Evolutionary conservation across 2,797 vertebrate species (phyloP).

Genomic region (Arnoldichthys spilopterus): DNA sequence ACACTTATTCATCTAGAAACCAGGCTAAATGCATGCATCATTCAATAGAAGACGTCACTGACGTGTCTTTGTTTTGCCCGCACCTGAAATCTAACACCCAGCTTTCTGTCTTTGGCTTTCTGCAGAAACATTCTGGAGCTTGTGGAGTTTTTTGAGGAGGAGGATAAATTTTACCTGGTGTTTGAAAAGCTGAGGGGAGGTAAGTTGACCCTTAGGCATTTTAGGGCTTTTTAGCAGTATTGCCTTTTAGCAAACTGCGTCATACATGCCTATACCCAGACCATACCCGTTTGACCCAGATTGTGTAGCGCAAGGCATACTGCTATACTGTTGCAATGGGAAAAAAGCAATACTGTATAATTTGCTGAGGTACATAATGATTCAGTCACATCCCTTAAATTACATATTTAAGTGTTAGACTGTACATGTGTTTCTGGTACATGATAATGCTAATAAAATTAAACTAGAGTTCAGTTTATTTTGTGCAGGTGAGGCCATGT

Average conservation of each 20-base stretch:
- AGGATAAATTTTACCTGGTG: slow-evolving; percentile 97
- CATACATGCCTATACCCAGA: not conserved
- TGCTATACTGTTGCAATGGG: too few species aligned
- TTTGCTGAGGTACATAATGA: too few species aligned
- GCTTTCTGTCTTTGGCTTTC: not conserved
- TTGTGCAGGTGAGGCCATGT: too few species aligned
- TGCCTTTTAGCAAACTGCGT: not conserved
- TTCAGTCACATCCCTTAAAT: too few species aligned
- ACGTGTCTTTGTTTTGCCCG: not conserved
- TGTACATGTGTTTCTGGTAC: too few species aligned
- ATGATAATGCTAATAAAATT: too few species aligned
- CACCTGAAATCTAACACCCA: not conserved
- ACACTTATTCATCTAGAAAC: not conserved
- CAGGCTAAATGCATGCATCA: not conserved
- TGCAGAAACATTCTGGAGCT: slow-evolving; percentile 93
- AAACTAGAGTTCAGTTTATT: too few species aligned
- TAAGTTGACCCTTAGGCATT: slow-evolving; percentile 58
- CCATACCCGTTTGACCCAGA: slow-evolving; percentile 8
- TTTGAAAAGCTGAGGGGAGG: slow-evolving; percentile 98
- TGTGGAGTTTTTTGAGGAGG: slow-evolving; percentile 98
- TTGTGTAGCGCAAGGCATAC: not conserved
- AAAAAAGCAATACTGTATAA: too few species aligned
- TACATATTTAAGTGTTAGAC: too few species aligned
- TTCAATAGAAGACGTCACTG: not conserved
- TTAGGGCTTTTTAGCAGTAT: not conserved